phyloP scores from a whole-genome alignment of 2,113 vertebrate species.

The Istiophorus platypterus region DNA sequence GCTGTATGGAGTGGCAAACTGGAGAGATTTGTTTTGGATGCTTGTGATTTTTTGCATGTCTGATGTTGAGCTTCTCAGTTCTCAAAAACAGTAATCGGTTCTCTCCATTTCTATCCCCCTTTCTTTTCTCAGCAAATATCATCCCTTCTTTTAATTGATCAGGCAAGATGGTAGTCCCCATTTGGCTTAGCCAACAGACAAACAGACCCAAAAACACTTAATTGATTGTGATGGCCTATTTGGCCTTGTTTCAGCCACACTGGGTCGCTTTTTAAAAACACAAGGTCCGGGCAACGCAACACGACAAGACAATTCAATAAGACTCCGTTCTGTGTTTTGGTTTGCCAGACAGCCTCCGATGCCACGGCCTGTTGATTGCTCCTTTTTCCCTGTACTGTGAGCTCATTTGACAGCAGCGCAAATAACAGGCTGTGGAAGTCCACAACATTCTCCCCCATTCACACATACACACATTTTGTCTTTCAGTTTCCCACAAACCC shows the following conservation, averaged over 20 bases:
- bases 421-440: conserved; percentile 53
- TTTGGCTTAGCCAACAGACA: conserved; percentile 48
- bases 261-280: conserved; percentile 42
- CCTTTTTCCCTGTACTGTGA: conserved; percentile 34
- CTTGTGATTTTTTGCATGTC: conserved; percentile 16
- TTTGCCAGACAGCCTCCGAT: conserved; percentile 44
- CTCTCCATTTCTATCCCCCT: conserved; percentile 2
- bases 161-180: not conserved
- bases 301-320: conserved; percentile 49
- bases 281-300: not conserved
- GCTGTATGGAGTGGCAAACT: conserved; percentile 37
- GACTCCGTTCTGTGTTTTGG: conserved; percentile 41
- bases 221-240: conserved; percentile 70
- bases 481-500: conserved; percentile 25
- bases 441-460: conserved; percentile 26
- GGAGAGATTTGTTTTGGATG: conserved; percentile 64
- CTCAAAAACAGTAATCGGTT: conserved; percentile 24
- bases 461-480: conserved; percentile 22
- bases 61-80: conserved; percentile 4
- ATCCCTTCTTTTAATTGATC: conserved; percentile 47
- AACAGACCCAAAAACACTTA: conserved; percentile 42
- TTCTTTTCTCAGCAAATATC: conserved; percentile 32
- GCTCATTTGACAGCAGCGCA: conserved; percentile 53
- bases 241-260: conserved; percentile 36
- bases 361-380: conserved; percentile 49